These are phyloP conservation scores for Coreius guichenoti DNA, from an alignment of 2,797 vertebrate genomes.

Conservation along the genomic window DNA sequence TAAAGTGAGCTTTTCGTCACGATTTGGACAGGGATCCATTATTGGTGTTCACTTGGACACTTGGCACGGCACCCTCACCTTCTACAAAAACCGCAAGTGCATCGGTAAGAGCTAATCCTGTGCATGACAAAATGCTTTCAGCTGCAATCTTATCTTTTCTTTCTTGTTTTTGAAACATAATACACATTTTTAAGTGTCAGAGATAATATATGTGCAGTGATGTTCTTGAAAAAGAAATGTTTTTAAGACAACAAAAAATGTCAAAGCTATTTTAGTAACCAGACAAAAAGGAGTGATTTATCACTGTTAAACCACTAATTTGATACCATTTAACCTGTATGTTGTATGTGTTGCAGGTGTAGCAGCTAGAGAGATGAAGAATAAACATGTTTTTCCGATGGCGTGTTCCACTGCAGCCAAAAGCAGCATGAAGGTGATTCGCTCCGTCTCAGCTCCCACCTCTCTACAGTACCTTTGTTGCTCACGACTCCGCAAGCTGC, in stretches of 20 bases:
- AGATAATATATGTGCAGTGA: background rate
- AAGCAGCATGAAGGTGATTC: constrained; percentile 99
- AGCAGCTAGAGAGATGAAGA: constrained; percentile 90
- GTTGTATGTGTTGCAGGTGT: constrained; percentile 78
- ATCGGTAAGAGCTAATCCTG: constrained; percentile 79
- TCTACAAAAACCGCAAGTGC: constrained; percentile 97
- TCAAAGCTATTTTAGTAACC: background rate
- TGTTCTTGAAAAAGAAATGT: background rate
- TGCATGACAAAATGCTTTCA: background rate
- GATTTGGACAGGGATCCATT: constrained; percentile 97
- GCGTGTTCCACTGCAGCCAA: constrained; percentile 96
- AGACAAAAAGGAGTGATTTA: background rate
- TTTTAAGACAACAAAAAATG: background rate
- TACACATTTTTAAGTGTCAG: background rate
- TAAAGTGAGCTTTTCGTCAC: constrained; percentile 90
- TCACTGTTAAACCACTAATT: background rate
- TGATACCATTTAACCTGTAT: background rate
- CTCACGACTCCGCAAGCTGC: constrained; percentile 90
- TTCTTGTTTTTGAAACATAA: background rate
- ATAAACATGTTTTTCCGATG: constrained; percentile 94
- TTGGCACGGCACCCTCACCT: constrained; percentile 94
- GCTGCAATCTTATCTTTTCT: background rate
- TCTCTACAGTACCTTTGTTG: constrained; percentile 97
- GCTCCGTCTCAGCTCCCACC: constrained; percentile 89
- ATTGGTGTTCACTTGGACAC: constrained; percentile 95